Conservation (phyloP, 2,888 invertebrate species). For the Hedychridium roseum region DNA sequence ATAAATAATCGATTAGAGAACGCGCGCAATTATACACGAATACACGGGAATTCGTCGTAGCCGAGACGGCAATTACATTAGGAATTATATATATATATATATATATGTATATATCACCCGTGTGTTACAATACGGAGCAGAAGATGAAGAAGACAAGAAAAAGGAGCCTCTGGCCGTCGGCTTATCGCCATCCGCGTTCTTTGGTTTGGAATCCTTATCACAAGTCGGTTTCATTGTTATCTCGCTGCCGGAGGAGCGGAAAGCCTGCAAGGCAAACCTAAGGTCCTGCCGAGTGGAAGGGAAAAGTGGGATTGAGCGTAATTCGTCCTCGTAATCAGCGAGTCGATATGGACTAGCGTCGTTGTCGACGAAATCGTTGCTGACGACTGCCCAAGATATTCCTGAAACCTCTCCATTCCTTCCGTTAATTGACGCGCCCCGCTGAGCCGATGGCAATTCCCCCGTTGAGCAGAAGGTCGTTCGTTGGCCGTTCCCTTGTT, state of each 20-base stretch:
- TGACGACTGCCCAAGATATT: too few relatives aligned
- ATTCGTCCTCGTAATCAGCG: too few relatives aligned
- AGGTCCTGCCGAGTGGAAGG: too few relatives aligned
- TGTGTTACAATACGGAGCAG: constrained; percentile 14
- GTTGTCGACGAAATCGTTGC: too few relatives aligned
- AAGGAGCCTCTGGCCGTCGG: constrained; percentile 30
- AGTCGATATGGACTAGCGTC: too few relatives aligned
- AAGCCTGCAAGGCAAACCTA: too few relatives aligned
- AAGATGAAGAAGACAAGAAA: constrained; percentile 30
- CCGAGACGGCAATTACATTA: constrained; percentile 22
- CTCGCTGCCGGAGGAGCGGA: too few relatives aligned
- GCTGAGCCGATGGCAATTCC: constrained; percentile 20
- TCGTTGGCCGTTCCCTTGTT: too few relatives aligned
- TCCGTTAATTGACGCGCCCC: constrained; percentile 37
- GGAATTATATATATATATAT: constrained; percentile 7
- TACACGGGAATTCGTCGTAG: background rate
- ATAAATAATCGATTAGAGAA: too few relatives aligned
- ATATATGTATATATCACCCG: constrained; percentile 17
- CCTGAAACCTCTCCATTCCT: too few relatives aligned
- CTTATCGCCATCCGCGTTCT: constrained; percentile 43
- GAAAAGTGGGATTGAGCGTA: too few relatives aligned
- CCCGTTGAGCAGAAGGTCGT: too few relatives aligned
- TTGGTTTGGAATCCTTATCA: constrained; percentile 56
- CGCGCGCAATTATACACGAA: background rate
- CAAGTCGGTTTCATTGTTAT: constrained; percentile 44